phyloP scores from a whole-genome alignment of 2,797 vertebrate species.

The Brachyrhaphis roseni region DNA sequence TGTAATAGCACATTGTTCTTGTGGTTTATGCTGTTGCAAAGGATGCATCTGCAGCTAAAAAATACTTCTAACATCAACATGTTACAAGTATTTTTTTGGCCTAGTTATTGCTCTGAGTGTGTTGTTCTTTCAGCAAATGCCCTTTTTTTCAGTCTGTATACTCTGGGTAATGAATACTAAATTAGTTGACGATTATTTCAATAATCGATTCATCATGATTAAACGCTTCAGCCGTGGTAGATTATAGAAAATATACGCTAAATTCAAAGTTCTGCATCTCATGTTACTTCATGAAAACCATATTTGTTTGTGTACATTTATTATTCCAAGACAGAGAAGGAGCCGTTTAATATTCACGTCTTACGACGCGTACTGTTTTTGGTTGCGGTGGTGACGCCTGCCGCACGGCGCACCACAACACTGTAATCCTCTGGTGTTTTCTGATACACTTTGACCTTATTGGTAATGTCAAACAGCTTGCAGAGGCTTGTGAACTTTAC shows the following conservation, averaged over 20 bases:
- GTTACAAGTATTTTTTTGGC: too few species aligned
- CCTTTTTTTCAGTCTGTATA: not conserved
- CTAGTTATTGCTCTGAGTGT: too few species aligned
- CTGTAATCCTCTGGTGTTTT: slow-evolving; percentile 70
- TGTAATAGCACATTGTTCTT: too few species aligned
- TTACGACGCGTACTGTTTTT: not conserved
- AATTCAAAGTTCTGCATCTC: not conserved
- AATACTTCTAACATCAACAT: too few species aligned
- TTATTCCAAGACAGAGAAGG: not conserved
- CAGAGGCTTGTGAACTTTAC: slow-evolving; percentile 79
- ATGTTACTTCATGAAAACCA: not conserved
- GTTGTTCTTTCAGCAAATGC: not conserved
- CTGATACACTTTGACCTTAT: slow-evolving; percentile 79
- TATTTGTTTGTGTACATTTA: not conserved
- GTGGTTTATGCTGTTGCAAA: too few species aligned
- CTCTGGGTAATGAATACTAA: not conserved
- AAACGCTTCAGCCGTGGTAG: not conserved
- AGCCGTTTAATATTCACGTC: not conserved
- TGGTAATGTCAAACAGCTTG: slow-evolving; percentile 81
- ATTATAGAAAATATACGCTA: not conserved
- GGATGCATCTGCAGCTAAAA: too few species aligned
- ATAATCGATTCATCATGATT: not conserved
- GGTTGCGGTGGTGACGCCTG: slow-evolving; percentile 23
- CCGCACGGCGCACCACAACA: slow-evolving; percentile 50
- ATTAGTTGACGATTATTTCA: not conserved